Evolutionary conservation across 2,888 invertebrate genomes (phyloP).

Genomic region (Mesochorus sp.): DNA sequence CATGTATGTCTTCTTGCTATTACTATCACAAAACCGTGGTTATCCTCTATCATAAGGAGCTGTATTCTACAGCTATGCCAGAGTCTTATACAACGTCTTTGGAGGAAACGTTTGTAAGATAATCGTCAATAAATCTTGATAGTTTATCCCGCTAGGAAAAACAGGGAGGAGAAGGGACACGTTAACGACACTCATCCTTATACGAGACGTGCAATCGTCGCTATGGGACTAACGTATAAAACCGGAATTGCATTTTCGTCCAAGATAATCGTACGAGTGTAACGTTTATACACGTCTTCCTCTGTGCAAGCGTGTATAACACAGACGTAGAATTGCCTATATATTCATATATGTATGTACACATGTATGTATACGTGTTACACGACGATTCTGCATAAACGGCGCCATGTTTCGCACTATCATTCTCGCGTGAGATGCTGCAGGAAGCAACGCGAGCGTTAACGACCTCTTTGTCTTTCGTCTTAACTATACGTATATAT

Average conservation of each 20-base stretch:
- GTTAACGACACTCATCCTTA: slow-evolving; percentile 57
- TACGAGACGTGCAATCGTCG: slow-evolving; percentile 69
- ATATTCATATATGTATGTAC: too few relatives aligned
- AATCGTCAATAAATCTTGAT: slow-evolving; percentile 61
- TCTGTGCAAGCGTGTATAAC: not conserved
- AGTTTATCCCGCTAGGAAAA: slow-evolving; percentile 35
- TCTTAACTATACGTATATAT: not conserved
- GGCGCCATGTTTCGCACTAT: slow-evolving; percentile 18
- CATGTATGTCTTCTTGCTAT: not conserved
- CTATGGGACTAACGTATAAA: slow-evolving; percentile 54
- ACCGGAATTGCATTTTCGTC: slow-evolving; percentile 71
- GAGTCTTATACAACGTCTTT: slow-evolving; percentile 27
- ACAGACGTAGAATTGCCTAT: slow-evolving; percentile 8
- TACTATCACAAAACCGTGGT: not conserved
- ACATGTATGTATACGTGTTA: slow-evolving; percentile 8
- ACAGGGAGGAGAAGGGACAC: slow-evolving; percentile 24
- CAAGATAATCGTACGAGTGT: slow-evolving; percentile 46
- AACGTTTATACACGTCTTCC: slow-evolving; percentile 19
- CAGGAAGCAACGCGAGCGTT: slow-evolving; percentile 10
- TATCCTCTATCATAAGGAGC: slow-evolving; percentile 13
- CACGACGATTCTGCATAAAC: slow-evolving; percentile 5
- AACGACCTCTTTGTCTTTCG: slow-evolving; percentile 11
- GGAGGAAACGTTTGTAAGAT: slow-evolving; percentile 47
- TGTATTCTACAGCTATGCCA: slow-evolving; percentile 15
- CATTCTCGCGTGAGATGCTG: slow-evolving; percentile 27